Conservation (phyloP, 2,113 vertebrate species). For the Grallaria varia region DNA sequence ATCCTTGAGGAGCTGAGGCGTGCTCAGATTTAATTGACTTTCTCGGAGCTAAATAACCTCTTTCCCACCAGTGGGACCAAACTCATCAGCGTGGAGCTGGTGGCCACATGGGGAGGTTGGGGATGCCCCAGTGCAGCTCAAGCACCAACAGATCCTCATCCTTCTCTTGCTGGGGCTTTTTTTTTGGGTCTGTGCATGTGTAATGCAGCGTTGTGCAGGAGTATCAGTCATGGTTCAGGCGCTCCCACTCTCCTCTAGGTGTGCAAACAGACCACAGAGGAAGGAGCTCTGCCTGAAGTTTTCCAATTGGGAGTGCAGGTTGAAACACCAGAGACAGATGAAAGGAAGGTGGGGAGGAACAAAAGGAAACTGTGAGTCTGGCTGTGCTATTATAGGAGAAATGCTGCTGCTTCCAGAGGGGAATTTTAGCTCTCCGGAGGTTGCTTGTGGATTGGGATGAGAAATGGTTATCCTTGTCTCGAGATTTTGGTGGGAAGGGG, state of each 20-base stretch:
- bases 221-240: background rate
- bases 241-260: background rate
- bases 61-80: accelerated
- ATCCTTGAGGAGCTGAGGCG: background rate
- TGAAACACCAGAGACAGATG: background rate
- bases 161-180: background rate
- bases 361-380: background rate
- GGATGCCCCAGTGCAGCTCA: background rate
- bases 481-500: background rate
- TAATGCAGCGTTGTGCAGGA: background rate
- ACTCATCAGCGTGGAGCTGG: background rate
- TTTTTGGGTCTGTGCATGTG: background rate
- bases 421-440: background rate
- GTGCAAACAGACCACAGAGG: background rate
- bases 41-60: background rate
- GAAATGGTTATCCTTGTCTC: background rate
- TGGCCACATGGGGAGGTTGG: background rate
- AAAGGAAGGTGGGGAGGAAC: background rate
- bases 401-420: background rate
- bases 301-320: background rate
- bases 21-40: background rate
- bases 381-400: background rate
- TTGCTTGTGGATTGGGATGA: background rate
- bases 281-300: background rate
- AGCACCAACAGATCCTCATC: background rate